Percentiles rank a stretch among this genome's conserved stretches.
These are phyloP conservation scores for Diarsia rubi DNA, from an alignment of 2,888 invertebrate genomes.

Conservation along the genomic window DNA sequence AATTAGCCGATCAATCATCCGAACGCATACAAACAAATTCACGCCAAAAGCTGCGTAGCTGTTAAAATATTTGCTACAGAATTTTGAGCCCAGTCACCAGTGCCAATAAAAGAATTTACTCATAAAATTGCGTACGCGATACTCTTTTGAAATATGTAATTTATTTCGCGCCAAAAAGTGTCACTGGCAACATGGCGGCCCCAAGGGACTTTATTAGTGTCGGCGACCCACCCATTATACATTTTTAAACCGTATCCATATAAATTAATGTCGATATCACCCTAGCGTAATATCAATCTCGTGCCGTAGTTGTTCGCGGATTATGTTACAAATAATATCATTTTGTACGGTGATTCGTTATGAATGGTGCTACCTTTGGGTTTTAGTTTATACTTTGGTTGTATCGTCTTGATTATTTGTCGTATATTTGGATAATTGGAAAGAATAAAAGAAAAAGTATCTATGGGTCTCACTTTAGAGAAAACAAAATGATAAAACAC, in stretches of 20 bases:
- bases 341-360: slow-evolving; percentile 91
- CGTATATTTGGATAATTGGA: background rate
- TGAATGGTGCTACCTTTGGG: slow-evolving; percentile 86
- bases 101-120: slow-evolving; percentile 52
- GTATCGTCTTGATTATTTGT: slow-evolving; percentile 73
- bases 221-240: slow-evolving; percentile 88
- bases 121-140: slow-evolving; percentile 59
- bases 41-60: slow-evolving; percentile 48
- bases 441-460: background rate
- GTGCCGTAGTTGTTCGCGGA: slow-evolving; percentile 89
- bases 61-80: slow-evolving; percentile 48
- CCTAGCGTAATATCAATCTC: slow-evolving; percentile 90
- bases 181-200: slow-evolving; percentile 75
- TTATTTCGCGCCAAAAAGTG: slow-evolving; percentile 77
- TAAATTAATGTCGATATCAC: slow-evolving; percentile 90
- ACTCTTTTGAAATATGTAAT: slow-evolving; percentile 69
- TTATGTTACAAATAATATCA: slow-evolving; percentile 91
- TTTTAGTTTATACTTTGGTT: slow-evolving; percentile 62
- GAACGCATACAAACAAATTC: slow-evolving; percentile 63
- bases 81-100: slow-evolving; percentile 49
- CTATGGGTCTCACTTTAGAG: too few species aligned
- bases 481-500: too few species aligned
- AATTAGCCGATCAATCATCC: slow-evolving; percentile 83
- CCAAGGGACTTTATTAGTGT: slow-evolving; percentile 88
- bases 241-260: slow-evolving; percentile 91